phyloP scores from a whole-genome alignment of 2,797 vertebrate species.

The Glossophaga mutica region DNA sequence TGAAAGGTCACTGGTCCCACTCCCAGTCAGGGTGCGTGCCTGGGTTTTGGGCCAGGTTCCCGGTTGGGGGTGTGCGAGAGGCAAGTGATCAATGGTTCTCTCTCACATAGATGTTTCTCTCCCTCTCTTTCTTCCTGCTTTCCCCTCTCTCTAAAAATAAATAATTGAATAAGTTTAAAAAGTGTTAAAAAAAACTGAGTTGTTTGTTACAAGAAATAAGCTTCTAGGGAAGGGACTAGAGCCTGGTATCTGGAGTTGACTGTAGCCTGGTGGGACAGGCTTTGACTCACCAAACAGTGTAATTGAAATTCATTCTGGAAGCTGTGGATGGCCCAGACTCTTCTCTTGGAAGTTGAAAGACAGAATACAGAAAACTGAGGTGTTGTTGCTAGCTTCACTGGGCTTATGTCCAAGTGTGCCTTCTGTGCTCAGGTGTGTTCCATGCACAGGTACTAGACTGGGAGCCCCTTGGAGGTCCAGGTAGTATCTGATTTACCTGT shows the following conservation, averaged over 20 bases:
- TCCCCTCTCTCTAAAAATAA: background rate
- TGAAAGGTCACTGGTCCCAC: background rate
- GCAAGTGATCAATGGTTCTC: background rate
- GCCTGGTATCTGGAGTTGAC: background rate
- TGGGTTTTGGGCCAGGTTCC: background rate
- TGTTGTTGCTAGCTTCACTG: background rate
- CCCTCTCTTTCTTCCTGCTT: background rate
- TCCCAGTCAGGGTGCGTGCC: background rate
- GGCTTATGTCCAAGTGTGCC: background rate
- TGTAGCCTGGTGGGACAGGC: background rate
- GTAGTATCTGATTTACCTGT: conserved; percentile 13
- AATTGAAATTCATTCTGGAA: conserved; percentile 37
- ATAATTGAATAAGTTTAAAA: background rate
- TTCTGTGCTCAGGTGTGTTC: conserved; percentile 3
- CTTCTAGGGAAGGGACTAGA: background rate
- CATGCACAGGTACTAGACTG: background rate
- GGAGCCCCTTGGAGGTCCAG: background rate
- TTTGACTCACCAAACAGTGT: background rate
- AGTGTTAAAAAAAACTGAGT: background rate
- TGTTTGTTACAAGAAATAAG: conserved; percentile 7
- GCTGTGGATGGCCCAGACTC: background rate
- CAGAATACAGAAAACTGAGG: background rate
- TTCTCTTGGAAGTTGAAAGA: conserved; percentile 19
- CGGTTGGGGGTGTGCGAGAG: background rate
- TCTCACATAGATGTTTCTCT: background rate